Conservation (phyloP, 2,888 invertebrate species). For the Parasteatoda lunata region DNA sequence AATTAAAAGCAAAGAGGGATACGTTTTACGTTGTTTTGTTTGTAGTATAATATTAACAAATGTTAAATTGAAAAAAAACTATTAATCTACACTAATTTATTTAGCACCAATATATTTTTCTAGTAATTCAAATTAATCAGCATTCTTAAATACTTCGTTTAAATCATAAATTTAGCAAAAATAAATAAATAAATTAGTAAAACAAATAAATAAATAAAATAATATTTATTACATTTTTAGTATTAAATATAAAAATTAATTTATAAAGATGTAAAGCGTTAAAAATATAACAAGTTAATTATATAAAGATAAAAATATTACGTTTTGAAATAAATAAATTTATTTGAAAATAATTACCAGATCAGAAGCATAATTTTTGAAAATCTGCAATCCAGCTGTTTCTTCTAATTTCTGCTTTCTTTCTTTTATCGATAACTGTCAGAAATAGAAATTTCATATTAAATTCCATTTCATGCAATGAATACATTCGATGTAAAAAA, state of each 20-base stretch:
- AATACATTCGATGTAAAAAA: background rate
- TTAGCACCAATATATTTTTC: too few species aligned
- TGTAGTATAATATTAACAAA: too few species aligned
- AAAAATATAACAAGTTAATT: background rate
- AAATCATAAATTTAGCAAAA: too few species aligned
- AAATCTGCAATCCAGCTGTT: slow-evolving; percentile 95
- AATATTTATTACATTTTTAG: background rate
- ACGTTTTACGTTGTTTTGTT: too few species aligned
- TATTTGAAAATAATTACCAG: slow-evolving; percentile 77
- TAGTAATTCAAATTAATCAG: too few species aligned
- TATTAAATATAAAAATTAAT: background rate
- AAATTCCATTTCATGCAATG: background rate
- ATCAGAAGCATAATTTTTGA: slow-evolving; percentile 87
- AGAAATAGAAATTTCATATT: slow-evolving; percentile 11
- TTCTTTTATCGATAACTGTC: slow-evolving; percentile 84
- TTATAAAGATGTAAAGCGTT: background rate
- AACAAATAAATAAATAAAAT: background rate
- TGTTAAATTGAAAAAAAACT: too few species aligned
- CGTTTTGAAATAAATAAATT: background rate
- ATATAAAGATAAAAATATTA: background rate
- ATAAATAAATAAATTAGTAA: too few species aligned
- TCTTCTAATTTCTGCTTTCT: slow-evolving; percentile 89
- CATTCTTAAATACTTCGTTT: too few species aligned
- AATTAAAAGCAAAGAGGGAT: too few species aligned
- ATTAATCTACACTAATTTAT: too few species aligned